phyloP scores from a whole-genome alignment of 2,113 vertebrate genomes.

The Gyps fulvus region DNA sequence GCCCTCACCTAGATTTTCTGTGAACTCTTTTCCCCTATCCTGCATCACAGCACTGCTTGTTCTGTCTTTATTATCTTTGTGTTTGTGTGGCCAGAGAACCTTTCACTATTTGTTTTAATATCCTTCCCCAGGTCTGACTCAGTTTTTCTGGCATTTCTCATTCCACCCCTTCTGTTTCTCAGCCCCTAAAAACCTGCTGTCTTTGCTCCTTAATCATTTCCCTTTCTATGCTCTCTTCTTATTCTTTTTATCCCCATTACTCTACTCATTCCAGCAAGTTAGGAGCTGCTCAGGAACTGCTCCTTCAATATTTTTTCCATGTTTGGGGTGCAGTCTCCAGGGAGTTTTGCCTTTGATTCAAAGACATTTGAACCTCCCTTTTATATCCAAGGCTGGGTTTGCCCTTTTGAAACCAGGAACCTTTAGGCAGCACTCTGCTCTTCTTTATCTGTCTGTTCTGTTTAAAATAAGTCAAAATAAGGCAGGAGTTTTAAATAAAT shows the following conservation, averaged over 20 bases:
- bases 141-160: constrained; percentile 13
- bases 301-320: not conserved
- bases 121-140: not conserved
- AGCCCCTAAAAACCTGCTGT: not conserved
- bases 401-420: constrained; percentile 8
- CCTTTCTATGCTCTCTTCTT: not conserved
- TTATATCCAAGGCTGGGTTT: not conserved
- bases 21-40: not conserved
- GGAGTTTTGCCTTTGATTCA: not conserved
- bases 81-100: constrained; percentile 13
- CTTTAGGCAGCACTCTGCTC: not conserved
- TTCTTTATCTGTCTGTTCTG: not conserved
- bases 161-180: not conserved
- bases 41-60: not conserved
- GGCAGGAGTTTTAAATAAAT: not conserved
- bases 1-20: not conserved
- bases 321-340: not conserved
- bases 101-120: constrained; percentile 40
- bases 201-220: not conserved
- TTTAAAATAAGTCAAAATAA: constrained; percentile 3
- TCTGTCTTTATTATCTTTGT: constrained; percentile 39
- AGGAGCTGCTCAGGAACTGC: not conserved
- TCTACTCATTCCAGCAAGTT: not conserved
- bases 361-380: not conserved
- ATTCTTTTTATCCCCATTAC: not conserved